Base-by-base conservation (phyloP, 2,797 vertebrate species). In the Notolepis coatsorum region DNA sequence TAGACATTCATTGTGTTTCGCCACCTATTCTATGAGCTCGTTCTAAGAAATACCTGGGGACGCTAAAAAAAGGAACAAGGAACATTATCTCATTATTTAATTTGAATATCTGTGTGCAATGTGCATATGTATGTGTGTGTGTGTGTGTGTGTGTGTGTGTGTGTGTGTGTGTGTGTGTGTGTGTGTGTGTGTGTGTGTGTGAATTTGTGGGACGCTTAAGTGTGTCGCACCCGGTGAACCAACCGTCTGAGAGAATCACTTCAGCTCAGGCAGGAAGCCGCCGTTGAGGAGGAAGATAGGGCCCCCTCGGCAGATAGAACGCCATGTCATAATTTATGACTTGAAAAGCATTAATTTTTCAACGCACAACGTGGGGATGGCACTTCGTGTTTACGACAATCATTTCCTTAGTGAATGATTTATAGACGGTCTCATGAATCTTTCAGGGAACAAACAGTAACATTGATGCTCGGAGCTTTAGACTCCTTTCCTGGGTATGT, bases 321-420 rank as follows among this genome's bases (percentile, higher is more conserved):
- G 42, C 62, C 70, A 27, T 75, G 87, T 87, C 88, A 91, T 91
- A 91, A 91, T 92, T 93, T 89, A 91, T 92, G 86, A 90, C 81
- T 87, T 88, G 80, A 86, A 86, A 86, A 89, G 73, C 88, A 91
- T 92, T 74, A 88, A 92, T 88, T 80, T 91, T 92, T 93, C 84
- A 92, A 80, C 24, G 35, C 82, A 65, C 84, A 81, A 85, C 84
- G 88, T 88, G 87, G 85, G 77, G 88, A 84, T 79, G 84, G 86
- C 82, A 80, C 85, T 86, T 89, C 79, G 84, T 88, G 87, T 92
- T 91, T 90, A 89, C 73, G 83, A 86, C 88, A 91, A 89, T 92
- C 85, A 88, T 88, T 89, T 91, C 85, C 87, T 81, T 79, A 65
- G 81, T 92, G 88, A 91, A 92, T 88, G 85, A 92, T 92, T 92